These are phyloP conservation scores for Thamnaconus septentrionalis DNA, from an alignment of 2,113 vertebrate species.

Conservation along the genomic window DNA sequence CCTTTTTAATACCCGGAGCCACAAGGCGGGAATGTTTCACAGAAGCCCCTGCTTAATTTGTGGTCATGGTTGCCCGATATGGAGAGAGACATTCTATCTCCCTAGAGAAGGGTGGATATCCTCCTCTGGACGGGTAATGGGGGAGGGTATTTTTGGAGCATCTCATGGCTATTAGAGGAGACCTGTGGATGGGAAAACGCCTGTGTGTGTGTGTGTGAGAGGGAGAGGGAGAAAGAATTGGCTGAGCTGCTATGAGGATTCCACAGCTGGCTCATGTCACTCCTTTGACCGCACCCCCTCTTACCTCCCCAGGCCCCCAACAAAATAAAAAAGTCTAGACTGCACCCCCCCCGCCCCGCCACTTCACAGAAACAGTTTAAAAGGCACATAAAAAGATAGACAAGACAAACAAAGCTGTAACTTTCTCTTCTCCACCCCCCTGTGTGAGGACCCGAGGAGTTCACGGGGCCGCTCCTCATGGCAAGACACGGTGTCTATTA, in stretches of 20 bases:
- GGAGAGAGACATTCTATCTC: conserved; percentile 72
- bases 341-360: conserved; percentile 22
- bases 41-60: conserved; percentile 61
- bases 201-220: conserved; percentile 32
- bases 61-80: conserved; percentile 73
- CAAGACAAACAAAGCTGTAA: conserved; percentile 53
- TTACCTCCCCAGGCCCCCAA: conserved; percentile 21
- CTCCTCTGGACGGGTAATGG: conserved; percentile 38
- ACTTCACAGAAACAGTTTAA: background rate
- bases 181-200: conserved; percentile 48
- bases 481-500: conserved; percentile 67
- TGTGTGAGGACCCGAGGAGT: conserved; percentile 32
- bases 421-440: conserved; percentile 50
- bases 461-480: conserved; percentile 58
- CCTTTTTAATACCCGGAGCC: conserved; percentile 42
- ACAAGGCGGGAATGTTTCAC: conserved; percentile 61
- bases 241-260: conserved; percentile 62
- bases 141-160: conserved; percentile 63
- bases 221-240: conserved; percentile 38
- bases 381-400: conserved; percentile 35
- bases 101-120: conserved; percentile 52
- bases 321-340: conserved; percentile 72
- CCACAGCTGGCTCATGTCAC: conserved; percentile 77
- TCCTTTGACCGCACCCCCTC: conserved; percentile 56
- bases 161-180: conserved; percentile 69